A percentile compares a stretch with the other conserved stretches of the same genome.
phyloP scores from a whole-genome alignment of 2,113 vertebrate species.

The Leucoraja erinaceus region DNA sequence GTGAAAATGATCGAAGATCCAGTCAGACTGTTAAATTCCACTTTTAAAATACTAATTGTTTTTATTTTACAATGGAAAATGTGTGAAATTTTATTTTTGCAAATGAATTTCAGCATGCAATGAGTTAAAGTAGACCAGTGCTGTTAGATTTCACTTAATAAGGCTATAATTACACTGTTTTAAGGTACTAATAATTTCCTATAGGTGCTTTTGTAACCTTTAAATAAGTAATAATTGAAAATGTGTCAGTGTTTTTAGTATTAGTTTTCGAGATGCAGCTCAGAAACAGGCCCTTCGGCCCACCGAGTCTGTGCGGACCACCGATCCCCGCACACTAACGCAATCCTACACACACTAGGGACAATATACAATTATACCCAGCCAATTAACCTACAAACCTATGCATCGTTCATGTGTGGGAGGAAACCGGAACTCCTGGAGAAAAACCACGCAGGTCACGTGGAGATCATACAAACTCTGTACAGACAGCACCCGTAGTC shows the following conservation, averaged over 20 bases:
- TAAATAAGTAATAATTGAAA: constrained; percentile 1
- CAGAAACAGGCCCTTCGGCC: too few relatives aligned
- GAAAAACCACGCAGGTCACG: too few relatives aligned
- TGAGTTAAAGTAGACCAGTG: neutral
- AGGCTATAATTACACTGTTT: neutral
- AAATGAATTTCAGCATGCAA: neutral
- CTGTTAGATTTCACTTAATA: constrained; percentile 32
- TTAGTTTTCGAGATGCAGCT: too few relatives aligned
- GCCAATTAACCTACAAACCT: too few relatives aligned
- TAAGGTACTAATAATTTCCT: constrained; percentile 15
- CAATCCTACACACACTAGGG: too few relatives aligned
- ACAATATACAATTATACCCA: too few relatives aligned
- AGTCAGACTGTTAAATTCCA: neutral
- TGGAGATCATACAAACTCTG: too few relatives aligned
- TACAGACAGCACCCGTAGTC: too few relatives aligned
- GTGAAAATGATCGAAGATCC: neutral
- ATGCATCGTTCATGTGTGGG: too few relatives aligned
- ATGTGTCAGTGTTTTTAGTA: neutral
- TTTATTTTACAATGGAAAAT: neutral
- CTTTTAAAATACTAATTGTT: neutral
- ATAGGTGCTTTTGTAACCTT: neutral
- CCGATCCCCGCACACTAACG: too few relatives aligned
- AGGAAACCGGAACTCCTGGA: too few relatives aligned
- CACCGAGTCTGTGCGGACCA: too few relatives aligned
- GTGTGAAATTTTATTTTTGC: neutral